Evolutionary conservation across 2,113 vertebrate species (phyloP), one percentile per base, ranked within the genome.

Genomic region (Pygathrix nemaeus): DNA sequence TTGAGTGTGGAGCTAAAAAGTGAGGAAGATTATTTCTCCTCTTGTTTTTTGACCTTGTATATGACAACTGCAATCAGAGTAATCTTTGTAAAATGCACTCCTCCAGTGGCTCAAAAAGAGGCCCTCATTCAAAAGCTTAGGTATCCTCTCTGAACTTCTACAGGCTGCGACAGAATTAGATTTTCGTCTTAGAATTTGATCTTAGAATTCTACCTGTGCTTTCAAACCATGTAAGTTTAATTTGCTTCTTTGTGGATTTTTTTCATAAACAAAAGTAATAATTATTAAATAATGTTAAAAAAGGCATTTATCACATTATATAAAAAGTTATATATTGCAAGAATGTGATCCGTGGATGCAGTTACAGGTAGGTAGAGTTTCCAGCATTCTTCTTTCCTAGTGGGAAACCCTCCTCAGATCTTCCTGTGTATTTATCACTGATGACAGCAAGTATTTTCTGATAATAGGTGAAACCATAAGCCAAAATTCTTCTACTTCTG

Each of bases 191-290:
- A 93, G 32, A 21, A 64, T 78, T 50, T 76, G 73, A 72, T 35
- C 59, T 32, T 32, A 64, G 61, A 64, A 64, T 32, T 64, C 27
- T 64, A 64, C 8, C 25, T 4, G 64, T 85, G 48, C 43, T 66
- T 86, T 82, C 52, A 91, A 92, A 70, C 59, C 17, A 87, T 35
- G 0, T 73, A 25, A 73, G 18, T 50, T 89, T 64, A 73, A 85
- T 89, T 84, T 96, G 87, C 40, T 40, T 88, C 18, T 88, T 92
- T 93, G 38, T 86, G 6, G 5, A 21, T 38, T 93, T 96, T 64
- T 64, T 17, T 79, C 25, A 79, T 92, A 75, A 79, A 66, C 52
- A 18, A 64, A 12, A 55, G 45, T 32, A 32, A 84, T 17, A 68
- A 84, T 90, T 70, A 64, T 2, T 73, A n/a, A 0, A 48, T 1